Evolutionary conservation across 53 echinoderm and acorn worm genomes (phyloP), one percentile per base, ranked within the genome.

Genomic region (Echinometra lucunter): DNA sequence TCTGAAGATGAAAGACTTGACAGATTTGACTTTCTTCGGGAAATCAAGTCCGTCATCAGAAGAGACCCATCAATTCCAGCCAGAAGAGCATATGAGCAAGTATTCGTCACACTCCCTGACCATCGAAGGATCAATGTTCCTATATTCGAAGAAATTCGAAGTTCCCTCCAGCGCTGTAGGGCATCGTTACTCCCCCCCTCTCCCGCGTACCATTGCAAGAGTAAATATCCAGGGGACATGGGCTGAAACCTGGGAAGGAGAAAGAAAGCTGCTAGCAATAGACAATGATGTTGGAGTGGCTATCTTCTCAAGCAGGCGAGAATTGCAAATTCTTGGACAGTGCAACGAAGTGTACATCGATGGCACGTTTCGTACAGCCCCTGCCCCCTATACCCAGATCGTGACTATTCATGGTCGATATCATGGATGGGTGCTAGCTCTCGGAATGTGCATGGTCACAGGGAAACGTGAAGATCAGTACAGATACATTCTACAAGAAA

Each of bases 321-420:
- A 83, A 25, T 19, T 83, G 4, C 19, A 44, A 44, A 13, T 18
- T 13, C 6, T 58, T 2, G 11, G 17, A 58, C 11, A 58, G 15
- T 58, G 2, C 16, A 18, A 58, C 58, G 17, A 12, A 2, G 8
- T 19, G 21, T 83, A 83, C 19, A 83, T 83, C 11, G 83, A 83
- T n/a, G 44, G 83, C 8, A 83, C 83, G 3, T 83, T 44, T 25
- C 7, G 21, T 4, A 83, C 83, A 19, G 44, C 83, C 4, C 45
- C 83, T 47, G 4, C 9, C 44, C 83, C 83, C 19, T 83, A 83
- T 44, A 45, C 13, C 5, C 83, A 83, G 37, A 95, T 95, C 4
- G 95, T 92, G 13, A 83, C 92, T 4, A 82, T 95, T 63, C 92
- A 95, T 95, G 92, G 95, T 2, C 58, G 44, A 30, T 95, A 75